Evolutionary conservation across 2,797 vertebrate genomes (phyloP).

Genomic region (Acrossocheilus wenchowensis): DNA sequence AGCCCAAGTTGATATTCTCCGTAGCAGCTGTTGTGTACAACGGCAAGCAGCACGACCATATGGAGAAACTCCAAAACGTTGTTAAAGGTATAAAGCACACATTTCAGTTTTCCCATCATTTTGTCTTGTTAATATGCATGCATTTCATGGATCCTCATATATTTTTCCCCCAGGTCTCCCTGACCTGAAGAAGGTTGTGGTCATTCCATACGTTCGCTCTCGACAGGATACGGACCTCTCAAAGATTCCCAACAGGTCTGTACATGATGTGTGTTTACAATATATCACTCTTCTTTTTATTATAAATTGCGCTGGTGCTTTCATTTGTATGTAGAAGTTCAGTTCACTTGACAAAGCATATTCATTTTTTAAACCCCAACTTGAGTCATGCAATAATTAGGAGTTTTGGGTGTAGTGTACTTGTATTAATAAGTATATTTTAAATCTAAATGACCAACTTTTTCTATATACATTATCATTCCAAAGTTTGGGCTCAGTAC

Average conservation of each 20-base stretch:
- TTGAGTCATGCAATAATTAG: neutral
- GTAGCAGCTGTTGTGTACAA: slow-evolving; percentile 95
- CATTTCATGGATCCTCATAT: neutral
- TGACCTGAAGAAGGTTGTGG: slow-evolving; percentile 89
- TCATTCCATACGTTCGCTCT: slow-evolving; percentile 87
- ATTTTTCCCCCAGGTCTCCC: slow-evolving; percentile 82
- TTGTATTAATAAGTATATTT: neutral
- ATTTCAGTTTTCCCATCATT: neutral
- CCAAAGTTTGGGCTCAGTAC: neutral
- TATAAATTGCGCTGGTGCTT: neutral
- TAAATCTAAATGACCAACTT: neutral
- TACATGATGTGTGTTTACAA: slow-evolving; percentile 14
- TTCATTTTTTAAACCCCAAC: neutral
- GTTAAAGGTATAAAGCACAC: slow-evolving; percentile 84
- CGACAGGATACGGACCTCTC: slow-evolving; percentile 88
- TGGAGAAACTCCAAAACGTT: slow-evolving; percentile 93
- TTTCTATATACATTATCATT: neutral
- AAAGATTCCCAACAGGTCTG: slow-evolving; percentile 90
- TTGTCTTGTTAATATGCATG: neutral
- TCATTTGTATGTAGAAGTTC: neutral
- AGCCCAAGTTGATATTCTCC: slow-evolving; percentile 94
- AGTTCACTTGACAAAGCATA: neutral
- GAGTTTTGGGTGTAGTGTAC: neutral
- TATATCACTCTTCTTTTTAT: neutral
- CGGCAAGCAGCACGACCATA: slow-evolving; percentile 88